Percentiles rank a stretch among this genome's conserved stretches.
Evolutionary conservation across 2,888 invertebrate species (phyloP).

Genomic region (Pimpla rufipes): DNA sequence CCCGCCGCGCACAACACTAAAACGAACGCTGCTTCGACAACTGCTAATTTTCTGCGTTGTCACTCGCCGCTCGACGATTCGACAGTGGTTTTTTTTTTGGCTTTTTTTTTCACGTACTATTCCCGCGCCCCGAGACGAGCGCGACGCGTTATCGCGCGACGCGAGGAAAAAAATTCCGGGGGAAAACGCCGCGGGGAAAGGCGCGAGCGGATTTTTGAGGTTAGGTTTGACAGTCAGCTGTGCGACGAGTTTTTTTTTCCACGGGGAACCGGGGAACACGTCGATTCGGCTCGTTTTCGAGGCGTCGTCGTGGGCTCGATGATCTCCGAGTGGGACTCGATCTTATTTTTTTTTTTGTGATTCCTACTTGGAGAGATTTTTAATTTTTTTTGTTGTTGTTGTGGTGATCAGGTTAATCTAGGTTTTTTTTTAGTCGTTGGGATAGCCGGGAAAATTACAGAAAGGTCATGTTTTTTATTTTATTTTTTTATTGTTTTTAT

Average conservation of each 20-base stretch:
- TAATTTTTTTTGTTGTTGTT: too few relatives aligned
- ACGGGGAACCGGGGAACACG: neutral
- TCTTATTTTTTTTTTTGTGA: too few relatives aligned
- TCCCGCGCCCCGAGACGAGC: neutral
- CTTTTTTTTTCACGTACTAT: too few relatives aligned
- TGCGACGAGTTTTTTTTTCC: neutral
- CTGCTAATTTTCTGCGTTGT: slow-evolving; percentile 8
- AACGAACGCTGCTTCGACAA: slow-evolving; percentile 1
- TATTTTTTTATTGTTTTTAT: too few relatives aligned
- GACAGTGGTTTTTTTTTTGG: neutral
- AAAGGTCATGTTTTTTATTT: too few relatives aligned
- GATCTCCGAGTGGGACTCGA: too few relatives aligned
- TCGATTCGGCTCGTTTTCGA: neutral
- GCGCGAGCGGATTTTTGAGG: slow-evolving; percentile 5
- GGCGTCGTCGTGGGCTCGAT: neutral
- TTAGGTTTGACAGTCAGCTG: slow-evolving; percentile 43
- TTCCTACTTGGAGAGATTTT: too few relatives aligned
- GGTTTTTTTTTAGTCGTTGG: too few relatives aligned
- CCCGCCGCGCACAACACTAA: neutral
- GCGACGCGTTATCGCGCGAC: neutral
- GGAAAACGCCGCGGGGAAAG: neutral
- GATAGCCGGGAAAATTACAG: too few relatives aligned
- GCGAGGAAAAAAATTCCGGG: neutral
- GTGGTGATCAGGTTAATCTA: too few relatives aligned
- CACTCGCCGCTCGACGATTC: slow-evolving; percentile 25